Evolutionary conservation across 2,113 vertebrate species (phyloP).

Genomic region (Ictalurus furcatus): DNA sequence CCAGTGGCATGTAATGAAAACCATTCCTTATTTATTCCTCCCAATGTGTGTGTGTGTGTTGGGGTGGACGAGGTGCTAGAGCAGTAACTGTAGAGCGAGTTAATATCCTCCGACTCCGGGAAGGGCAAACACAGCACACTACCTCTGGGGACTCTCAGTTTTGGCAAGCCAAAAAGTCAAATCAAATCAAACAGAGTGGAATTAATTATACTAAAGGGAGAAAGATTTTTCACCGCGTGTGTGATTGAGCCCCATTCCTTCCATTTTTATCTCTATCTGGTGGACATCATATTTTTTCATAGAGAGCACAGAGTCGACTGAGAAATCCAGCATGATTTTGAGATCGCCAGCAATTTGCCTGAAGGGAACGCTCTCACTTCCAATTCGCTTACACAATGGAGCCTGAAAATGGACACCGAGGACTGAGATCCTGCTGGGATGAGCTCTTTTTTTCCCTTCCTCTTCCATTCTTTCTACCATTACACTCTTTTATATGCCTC

Average conservation of each 20-base stretch:
- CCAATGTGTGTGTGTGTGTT: slow-evolving; percentile 20
- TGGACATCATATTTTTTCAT: slow-evolving; percentile 58
- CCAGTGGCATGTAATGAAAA: slow-evolving; percentile 68
- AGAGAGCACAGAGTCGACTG: slow-evolving; percentile 65
- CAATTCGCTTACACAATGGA: slow-evolving; percentile 63
- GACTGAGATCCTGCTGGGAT: slow-evolving; percentile 56
- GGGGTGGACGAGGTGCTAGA: slow-evolving; percentile 54
- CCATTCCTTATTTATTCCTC: slow-evolving; percentile 73
- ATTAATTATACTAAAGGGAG: slow-evolving; percentile 65
- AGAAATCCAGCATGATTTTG: slow-evolving; percentile 72
- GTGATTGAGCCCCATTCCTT: slow-evolving; percentile 61
- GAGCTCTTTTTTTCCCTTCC: slow-evolving; percentile 51
- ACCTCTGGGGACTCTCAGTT: slow-evolving; percentile 56
- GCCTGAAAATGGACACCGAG: slow-evolving; percentile 60
- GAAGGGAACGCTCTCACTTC: slow-evolving; percentile 56
- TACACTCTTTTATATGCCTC: slow-evolving; percentile 3
- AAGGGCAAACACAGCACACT: slow-evolving; percentile 46
- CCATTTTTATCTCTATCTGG: slow-evolving; percentile 61
- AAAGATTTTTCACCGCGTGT: slow-evolving; percentile 27
- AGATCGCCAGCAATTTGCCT: slow-evolving; percentile 57
- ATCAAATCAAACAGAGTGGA: slow-evolving; percentile 66
- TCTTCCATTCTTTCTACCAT: slow-evolving; percentile 1
- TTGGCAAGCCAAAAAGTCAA: slow-evolving; percentile 60
- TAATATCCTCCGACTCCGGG: slow-evolving; percentile 58
- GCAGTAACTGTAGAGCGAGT: slow-evolving; percentile 36